Base-by-base conservation (phyloP, 2,113 vertebrate species). In the Porphyrio hochstetteri region DNA sequence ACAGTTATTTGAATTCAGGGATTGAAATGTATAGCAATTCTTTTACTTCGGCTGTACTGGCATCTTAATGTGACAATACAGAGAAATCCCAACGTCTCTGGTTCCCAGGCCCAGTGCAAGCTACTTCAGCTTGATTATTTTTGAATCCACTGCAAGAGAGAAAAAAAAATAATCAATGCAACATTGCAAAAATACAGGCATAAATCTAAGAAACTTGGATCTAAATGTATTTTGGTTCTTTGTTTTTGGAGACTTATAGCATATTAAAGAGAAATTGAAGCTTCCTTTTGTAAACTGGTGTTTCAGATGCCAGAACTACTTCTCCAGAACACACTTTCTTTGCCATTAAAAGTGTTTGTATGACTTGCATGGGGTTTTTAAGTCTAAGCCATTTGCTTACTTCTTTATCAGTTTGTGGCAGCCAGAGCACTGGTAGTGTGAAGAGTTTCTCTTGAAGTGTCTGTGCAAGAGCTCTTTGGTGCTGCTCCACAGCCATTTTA, bases 401-500 rank as follows among this genome's bases (percentile, higher is more conserved):
- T 85, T 40, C 20, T 69, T 25, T 60, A 25, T 84, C 60, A 46
- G 46, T 55, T 38, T 83, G 68, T 87, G 89, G 72, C 92, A 63
- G 60, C 77, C 86, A 18, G 16, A 88, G 67, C 80, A 33, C 68
- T 88, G 91, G 71, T 63, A 25, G 42, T 68, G 19, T 33, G 69
- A 92, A 63, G 13, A 35, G 67, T 57, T 89, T 82, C 84, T 81
- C 84, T 50, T 69, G 53, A 71, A 86, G 87, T 78, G n/a, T 95
- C 63, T 92, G 69, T 91, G 92, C 60, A 6, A 86, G 67, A 59
- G 85, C 92, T 85, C 93, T 97, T 96, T 96, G 92, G 97, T 92
- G 93, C 55, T 89, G 87, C 82, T 95, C 74, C 89, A 36, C 95
- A 93, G 92, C 81, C 80, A 85, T 93, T 97, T 94, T 94, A 96